These are phyloP conservation scores for Drosophila mettleri DNA, from an alignment of 2,888 invertebrate species.

Conservation along the genomic window DNA sequence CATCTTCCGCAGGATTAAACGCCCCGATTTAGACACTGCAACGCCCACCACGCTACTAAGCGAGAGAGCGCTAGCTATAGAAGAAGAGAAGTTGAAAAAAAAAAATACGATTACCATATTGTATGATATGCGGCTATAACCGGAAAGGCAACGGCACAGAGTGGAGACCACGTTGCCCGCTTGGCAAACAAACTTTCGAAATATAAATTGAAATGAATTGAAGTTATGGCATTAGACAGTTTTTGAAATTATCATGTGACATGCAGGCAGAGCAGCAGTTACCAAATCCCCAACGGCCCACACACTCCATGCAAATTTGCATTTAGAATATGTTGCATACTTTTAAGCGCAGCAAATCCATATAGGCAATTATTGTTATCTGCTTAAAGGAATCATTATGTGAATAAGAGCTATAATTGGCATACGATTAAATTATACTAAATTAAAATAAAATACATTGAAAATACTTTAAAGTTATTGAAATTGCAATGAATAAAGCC, in stretches of 20 bases:
- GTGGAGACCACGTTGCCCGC: slow-evolving; percentile 30
- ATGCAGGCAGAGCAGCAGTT: slow-evolving; percentile 60
- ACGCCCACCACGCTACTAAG: slow-evolving; percentile 60
- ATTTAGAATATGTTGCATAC: slow-evolving; percentile 77
- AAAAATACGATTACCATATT: slow-evolving; percentile 71
- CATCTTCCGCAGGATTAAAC: slow-evolving; percentile 81
- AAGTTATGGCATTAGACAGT: slow-evolving; percentile 79
- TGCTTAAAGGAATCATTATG: neutral
- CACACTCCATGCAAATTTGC: slow-evolving; percentile 69
- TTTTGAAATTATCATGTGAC: slow-evolving; percentile 78
- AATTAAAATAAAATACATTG: no score
- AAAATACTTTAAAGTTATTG: no score
- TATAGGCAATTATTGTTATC: neutral
- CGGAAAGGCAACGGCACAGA: slow-evolving; percentile 38
- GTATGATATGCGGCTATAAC: slow-evolving; percentile 68
- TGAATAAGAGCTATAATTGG: no score
- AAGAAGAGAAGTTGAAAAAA: slow-evolving; percentile 20
- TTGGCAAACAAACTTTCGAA: slow-evolving; percentile 64
- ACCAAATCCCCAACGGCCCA: neutral
- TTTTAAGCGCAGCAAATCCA: slow-evolving; percentile 25
- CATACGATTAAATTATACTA: no score
- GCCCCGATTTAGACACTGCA: slow-evolving; percentile 77
- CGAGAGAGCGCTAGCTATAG: slow-evolving; percentile 10
- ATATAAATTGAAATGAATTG: slow-evolving; percentile 81
- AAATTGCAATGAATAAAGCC: no score